Conservation (phyloP, 2,797 vertebrate species). For the Alectoris magna region DNA sequence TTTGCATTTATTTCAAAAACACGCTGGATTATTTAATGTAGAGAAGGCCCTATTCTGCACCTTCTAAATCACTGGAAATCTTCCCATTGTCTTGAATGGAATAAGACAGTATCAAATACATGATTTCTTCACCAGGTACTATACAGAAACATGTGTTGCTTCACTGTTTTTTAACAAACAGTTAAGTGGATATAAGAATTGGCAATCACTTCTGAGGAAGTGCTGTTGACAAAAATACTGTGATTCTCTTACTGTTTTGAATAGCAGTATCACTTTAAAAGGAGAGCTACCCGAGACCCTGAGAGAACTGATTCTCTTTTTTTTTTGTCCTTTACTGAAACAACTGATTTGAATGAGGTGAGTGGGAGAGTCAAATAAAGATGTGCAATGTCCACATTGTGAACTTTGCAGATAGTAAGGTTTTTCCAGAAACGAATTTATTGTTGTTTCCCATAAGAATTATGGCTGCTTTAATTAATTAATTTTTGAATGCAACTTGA, state of each 20-base stretch:
- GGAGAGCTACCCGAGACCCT: not conserved
- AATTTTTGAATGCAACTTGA: not conserved
- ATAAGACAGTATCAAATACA: not conserved
- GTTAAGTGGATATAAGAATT: not conserved
- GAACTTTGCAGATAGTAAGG: not conserved
- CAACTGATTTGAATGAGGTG: not conserved
- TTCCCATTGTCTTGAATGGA: not conserved
- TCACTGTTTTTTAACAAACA: not conserved
- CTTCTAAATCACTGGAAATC: not conserved
- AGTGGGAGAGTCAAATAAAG: not conserved
- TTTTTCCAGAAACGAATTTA: too few relatives aligned
- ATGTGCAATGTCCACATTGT: rapidly evolving
- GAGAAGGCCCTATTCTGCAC: not conserved
- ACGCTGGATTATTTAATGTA: not conserved
- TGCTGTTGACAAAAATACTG: not conserved
- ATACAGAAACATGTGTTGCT: not conserved
- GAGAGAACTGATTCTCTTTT: too few relatives aligned
- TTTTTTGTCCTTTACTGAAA: not conserved
- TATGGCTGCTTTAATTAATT: not conserved
- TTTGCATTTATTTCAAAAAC: not conserved
- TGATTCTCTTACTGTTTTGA: too few relatives aligned
- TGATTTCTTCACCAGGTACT: not conserved
- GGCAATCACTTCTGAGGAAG: not conserved
- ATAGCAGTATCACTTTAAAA: not conserved
- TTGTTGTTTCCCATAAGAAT: not conserved